These are phyloP conservation scores for Chionomys nivalis DNA, from an alignment of 2,113 vertebrate genomes.

Conservation along the genomic window DNA sequence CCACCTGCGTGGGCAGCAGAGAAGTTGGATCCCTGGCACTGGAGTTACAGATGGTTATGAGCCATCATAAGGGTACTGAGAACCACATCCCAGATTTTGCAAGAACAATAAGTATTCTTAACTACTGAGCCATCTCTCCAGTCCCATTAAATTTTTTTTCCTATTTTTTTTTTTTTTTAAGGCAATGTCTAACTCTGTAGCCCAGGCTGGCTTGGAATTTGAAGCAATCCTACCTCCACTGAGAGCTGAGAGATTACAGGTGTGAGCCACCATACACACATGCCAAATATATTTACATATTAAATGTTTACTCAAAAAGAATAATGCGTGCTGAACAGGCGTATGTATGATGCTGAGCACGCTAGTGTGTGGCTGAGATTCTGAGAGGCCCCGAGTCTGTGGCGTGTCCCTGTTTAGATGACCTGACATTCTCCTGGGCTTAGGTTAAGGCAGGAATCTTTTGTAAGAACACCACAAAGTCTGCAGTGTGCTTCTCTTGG, in stretches of 20 bases:
- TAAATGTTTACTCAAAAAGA: background rate
- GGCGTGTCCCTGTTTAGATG: background rate
- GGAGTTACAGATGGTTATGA: background rate
- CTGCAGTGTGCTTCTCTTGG: background rate
- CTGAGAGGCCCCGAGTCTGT: background rate
- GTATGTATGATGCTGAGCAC: fast-evolving
- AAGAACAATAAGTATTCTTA: background rate
- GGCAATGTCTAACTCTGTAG: background rate
- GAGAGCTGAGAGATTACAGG: background rate
- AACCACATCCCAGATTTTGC: background rate
- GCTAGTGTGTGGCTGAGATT: background rate
- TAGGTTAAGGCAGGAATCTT: background rate
- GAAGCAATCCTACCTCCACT: background rate
- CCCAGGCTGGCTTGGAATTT: background rate
- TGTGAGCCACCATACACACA: background rate
- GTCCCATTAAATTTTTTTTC: background rate
- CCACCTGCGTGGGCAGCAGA: background rate
- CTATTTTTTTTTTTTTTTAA: background rate
- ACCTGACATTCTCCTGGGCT: background rate
- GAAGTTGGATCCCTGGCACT: background rate
- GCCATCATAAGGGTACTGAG: background rate
- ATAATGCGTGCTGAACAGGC: background rate
- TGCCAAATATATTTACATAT: background rate
- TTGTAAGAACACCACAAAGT: background rate
- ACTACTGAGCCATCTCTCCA: background rate